phyloP scores from a whole-genome alignment of 2,113 vertebrate genomes.

The Cichladusa arquata region DNA sequence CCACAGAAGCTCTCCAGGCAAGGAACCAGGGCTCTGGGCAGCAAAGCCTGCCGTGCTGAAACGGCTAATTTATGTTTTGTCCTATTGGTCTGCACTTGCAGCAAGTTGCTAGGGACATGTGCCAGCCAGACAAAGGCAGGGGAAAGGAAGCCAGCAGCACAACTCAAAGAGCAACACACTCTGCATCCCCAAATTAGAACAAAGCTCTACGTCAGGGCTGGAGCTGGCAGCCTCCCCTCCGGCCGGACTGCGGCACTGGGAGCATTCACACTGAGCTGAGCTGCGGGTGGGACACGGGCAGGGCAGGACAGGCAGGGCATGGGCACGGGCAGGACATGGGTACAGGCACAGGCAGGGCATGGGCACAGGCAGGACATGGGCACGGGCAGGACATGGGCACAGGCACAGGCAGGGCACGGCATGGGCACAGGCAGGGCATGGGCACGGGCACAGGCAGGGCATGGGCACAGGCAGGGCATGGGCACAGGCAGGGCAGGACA shows the following conservation, averaged over 20 bases:
- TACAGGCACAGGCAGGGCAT: no score
- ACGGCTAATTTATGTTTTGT: slow-evolving; percentile 7
- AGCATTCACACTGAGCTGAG: not conserved
- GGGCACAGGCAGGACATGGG: no score
- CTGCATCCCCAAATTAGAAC: slow-evolving; percentile 21
- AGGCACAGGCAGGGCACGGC: no score
- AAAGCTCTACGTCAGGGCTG: not conserved
- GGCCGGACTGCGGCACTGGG: not conserved
- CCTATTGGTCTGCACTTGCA: slow-evolving; percentile 10
- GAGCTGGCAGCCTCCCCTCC: not conserved
- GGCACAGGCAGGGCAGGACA: no score
- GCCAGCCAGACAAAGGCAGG: slow-evolving; percentile 19
- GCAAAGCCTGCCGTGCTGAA: not conserved
- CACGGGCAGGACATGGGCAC: no score
- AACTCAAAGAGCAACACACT: not conserved
- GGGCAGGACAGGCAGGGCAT: no score
- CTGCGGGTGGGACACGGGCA: not conserved
- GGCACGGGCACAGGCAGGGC: no score
- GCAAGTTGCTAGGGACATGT: not conserved
- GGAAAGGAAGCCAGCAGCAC: slow-evolving; percentile 30
- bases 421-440: no score
- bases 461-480: no score
- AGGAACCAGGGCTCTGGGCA: not conserved
- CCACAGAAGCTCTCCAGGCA: not conserved
- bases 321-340: no score